A percentile compares a stretch with the other conserved stretches of the same genome.
Evolutionary conservation across 1,140 invertebrate species (phyloP).

Genomic region (Zaprionus ornatus): DNA sequence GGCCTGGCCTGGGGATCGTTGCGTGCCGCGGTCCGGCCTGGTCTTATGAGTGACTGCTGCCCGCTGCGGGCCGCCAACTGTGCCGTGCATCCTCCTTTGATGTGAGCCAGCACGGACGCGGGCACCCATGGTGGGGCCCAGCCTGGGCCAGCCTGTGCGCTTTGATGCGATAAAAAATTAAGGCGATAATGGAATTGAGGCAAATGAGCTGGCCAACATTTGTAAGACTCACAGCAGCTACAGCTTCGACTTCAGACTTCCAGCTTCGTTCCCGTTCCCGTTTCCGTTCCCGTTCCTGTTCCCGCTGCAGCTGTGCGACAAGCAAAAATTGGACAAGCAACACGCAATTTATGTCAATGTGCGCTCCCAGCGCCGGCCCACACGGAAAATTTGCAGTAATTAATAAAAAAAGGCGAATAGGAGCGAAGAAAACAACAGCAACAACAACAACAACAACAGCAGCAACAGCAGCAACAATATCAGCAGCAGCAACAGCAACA

Average conservation of each 20-base stretch:
- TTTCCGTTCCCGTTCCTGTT: background rate
- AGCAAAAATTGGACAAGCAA: slow-evolving; percentile 82
- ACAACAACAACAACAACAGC: background rate
- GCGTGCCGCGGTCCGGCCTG: slow-evolving; percentile 52
- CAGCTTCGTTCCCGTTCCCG: too few relatives aligned
- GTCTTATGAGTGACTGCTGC: slow-evolving; percentile 79
- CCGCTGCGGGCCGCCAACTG: slow-evolving; percentile 72
- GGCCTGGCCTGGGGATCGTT: slow-evolving; percentile 16
- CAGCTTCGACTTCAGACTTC: slow-evolving; percentile 41
- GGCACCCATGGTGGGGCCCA: slow-evolving; percentile 43
- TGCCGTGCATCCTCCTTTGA: slow-evolving; percentile 80
- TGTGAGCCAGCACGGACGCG: slow-evolving; percentile 49
- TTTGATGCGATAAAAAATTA: slow-evolving; percentile 83
- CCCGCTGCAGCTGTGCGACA: slow-evolving; percentile 72
- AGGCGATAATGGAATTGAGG: slow-evolving; percentile 83
- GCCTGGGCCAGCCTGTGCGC: slow-evolving; percentile 20
- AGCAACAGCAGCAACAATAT: background rate
- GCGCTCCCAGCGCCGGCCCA: slow-evolving; percentile 73
- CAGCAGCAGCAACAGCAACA: background rate
- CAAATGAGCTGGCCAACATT: slow-evolving; percentile 82
- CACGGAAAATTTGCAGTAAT: slow-evolving; percentile 80
- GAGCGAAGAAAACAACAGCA: background rate
- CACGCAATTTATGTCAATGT: slow-evolving; percentile 82
- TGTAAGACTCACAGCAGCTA: slow-evolving; percentile 55
- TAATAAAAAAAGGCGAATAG: slow-evolving; percentile 52